phyloP scores from a whole-genome alignment of 1,140 invertebrate genomes.

The Pristionchus pacificus region DNA sequence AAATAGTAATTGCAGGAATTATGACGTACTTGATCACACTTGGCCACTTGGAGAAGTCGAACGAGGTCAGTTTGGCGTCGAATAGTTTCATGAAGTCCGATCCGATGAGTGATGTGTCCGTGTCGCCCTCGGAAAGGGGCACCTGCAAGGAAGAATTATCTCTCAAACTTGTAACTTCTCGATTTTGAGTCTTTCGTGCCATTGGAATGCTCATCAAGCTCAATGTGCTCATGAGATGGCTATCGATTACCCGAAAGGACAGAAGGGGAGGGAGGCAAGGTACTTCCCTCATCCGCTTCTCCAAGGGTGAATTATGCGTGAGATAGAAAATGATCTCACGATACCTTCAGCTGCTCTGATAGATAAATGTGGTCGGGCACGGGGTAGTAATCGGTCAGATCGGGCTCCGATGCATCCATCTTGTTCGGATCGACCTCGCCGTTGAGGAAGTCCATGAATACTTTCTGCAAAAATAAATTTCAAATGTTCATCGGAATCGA shows the following conservation, averaged over 20 bases:
- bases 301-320: no score
- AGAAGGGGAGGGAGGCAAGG: no score
- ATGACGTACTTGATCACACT: slow-evolving; percentile 78
- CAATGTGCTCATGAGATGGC: no score
- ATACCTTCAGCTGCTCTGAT: slow-evolving; percentile 72
- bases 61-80: slow-evolving; percentile 78
- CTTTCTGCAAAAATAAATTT: slow-evolving; percentile 68
- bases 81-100: slow-evolving; percentile 75
- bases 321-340: slow-evolving; percentile 65
- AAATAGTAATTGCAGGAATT: no score
- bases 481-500: no score
- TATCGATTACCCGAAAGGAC: no score
- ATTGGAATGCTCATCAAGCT: no score
- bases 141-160: slow-evolving; percentile 63
- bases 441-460: slow-evolving; percentile 79
- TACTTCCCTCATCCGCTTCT: no score
- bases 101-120: slow-evolving; percentile 44
- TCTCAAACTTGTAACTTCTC: no score
- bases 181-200: no score
- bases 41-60: slow-evolving; percentile 79
- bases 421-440: slow-evolving; percentile 70
- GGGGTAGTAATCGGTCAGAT: slow-evolving; percentile 84
- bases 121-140: slow-evolving; percentile 78
- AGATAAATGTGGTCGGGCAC: slow-evolving; percentile 82
- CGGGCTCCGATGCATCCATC: slow-evolving; percentile 85